A percentile compares a stretch with the other conserved stretches of the same genome.
Evolutionary conservation across 2,888 invertebrate genomes (phyloP).

Genomic region (Seladonia tumulorum): DNA sequence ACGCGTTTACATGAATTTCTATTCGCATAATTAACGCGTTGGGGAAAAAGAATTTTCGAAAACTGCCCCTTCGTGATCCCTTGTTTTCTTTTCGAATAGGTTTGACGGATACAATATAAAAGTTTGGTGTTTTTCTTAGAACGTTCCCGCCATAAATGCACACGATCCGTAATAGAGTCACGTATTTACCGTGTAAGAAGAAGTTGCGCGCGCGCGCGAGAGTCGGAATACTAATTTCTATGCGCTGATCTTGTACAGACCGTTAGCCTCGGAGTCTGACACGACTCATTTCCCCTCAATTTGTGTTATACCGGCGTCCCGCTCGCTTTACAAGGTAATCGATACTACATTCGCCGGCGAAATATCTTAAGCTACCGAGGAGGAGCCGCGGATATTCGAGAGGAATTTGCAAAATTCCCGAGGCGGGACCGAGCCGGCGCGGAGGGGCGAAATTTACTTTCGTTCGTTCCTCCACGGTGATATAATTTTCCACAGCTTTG

Average conservation of each 20-base stretch:
- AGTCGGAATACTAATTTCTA: constrained; percentile 3
- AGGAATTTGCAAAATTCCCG: not conserved
- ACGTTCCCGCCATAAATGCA: too few species aligned
- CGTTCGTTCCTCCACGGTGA: constrained; percentile 27
- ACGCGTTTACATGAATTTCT: too few species aligned
- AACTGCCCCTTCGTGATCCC: too few species aligned
- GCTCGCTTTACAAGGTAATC: not conserved
- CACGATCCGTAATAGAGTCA: not conserved
- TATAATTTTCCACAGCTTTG: constrained; percentile 54
- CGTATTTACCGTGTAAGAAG: not conserved
- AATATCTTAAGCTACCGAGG: constrained; percentile 12
- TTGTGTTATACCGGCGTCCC: not conserved
- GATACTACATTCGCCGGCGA: not conserved
- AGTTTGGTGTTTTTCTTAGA: not conserved
- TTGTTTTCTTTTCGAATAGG: too few species aligned
- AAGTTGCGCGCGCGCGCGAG: too few species aligned
- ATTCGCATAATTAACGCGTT: too few species aligned
- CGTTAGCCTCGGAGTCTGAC: not conserved
- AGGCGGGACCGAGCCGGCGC: not conserved
- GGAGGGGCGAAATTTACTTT: constrained; percentile 6
- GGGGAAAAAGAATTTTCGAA: too few species aligned
- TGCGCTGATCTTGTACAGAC: not conserved
- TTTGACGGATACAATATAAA: too few species aligned
- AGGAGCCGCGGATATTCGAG: not conserved
- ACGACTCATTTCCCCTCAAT: not conserved